A percentile compares a stretch with the other conserved stretches of the same genome.
Evolutionary conservation across 2,888 invertebrate genomes (phyloP).

Genomic region (Cremastinae sp.): DNA sequence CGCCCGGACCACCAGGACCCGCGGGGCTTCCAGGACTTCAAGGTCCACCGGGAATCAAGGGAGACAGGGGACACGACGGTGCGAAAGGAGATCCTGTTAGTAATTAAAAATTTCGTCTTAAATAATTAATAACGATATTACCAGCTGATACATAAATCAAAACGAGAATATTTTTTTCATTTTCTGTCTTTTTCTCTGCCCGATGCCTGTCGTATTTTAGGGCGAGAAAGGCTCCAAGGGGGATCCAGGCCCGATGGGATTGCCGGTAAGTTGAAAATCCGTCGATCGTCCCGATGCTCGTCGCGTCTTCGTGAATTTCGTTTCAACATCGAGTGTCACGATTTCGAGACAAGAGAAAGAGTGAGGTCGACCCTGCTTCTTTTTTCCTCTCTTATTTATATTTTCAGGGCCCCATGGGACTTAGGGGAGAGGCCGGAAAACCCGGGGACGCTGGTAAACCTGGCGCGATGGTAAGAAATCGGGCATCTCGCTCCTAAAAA

Average conservation of each 20-base stretch:
- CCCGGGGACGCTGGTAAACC: conserved; percentile 88
- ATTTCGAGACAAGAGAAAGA: too few relatives aligned
- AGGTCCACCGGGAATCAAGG: conserved; percentile 93
- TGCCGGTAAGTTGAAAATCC: conserved; percentile 89
- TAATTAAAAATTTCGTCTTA: conserved; percentile 66
- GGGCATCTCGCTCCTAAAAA: conserved; percentile 76
- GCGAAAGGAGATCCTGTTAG: conserved; percentile 91
- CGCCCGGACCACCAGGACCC: conserved; percentile 89
- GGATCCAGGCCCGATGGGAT: conserved; percentile 96
- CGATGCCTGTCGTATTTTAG: conserved; percentile 81
- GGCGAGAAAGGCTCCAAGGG: conserved; percentile 91
- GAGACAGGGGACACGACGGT: conserved; percentile 92
- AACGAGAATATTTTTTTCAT: background rate
- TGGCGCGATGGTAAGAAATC: conserved; percentile 89
- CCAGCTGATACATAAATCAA: background rate
- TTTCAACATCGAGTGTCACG: background rate
- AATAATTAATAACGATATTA: background rate
- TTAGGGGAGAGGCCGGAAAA: conserved; percentile 88
- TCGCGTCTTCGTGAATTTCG: background rate
- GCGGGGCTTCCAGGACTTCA: conserved; percentile 88
- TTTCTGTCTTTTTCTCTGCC: conserved; percentile 6
- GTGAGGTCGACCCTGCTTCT: background rate
- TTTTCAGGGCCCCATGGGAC: conserved; percentile 90
- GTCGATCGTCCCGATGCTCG: background rate
- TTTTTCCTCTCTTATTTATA: conserved; percentile 67